Base-by-base conservation (phyloP, 1,140 invertebrate genomes). In the Pogonomyrmex barbatus region DNA sequence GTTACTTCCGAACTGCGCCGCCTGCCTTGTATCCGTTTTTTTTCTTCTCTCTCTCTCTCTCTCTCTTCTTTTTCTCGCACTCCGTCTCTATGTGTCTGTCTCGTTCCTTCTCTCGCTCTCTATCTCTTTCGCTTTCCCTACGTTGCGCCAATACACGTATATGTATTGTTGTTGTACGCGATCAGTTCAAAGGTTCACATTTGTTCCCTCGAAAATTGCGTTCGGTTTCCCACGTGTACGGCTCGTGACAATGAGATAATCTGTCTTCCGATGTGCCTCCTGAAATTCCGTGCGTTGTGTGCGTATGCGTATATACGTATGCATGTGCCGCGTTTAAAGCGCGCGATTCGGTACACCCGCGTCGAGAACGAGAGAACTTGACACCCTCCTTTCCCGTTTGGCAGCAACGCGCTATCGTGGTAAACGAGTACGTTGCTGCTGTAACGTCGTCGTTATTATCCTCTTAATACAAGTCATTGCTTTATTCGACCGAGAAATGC, bases 341-440 rank as follows among this genome's bases (percentile, higher is more conserved):
- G 42, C 14, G 5, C 12, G 56, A 63, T 24, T 24, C 14, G 14
- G 63, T 45, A 30, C 60, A 39, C 36, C 24, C 45, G 60, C 45
- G 24, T 78, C 58, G 30, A 39, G 58, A 78, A 60, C 4, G 36
- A 67, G n/a, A 65, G n/a, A 65, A 45, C 70, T 17, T 14, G 58
- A 76, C 33, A 58, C 79, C 75, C 58, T 60, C 47, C 56, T 56
- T 70, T 88, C 84, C 58, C 58, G 39, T 60, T 60, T 30, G 39
- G 36, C 62, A 76, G 52, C 45, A 58, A 83, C 45, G 30, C 70
- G 63, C 73, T 89, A 87, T 89, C 88, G 88, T 56, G 68, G 60
- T 47, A 67, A 47, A 36, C 56, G 68, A 14, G 17, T 24, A 54
- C 39, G 12, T 12, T 82, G 79, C 24, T 82, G 79, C 24, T 73